These are phyloP conservation scores for Ascaphus truei DNA, from an alignment of 2,113 vertebrate species.

Conservation along the genomic window DNA sequence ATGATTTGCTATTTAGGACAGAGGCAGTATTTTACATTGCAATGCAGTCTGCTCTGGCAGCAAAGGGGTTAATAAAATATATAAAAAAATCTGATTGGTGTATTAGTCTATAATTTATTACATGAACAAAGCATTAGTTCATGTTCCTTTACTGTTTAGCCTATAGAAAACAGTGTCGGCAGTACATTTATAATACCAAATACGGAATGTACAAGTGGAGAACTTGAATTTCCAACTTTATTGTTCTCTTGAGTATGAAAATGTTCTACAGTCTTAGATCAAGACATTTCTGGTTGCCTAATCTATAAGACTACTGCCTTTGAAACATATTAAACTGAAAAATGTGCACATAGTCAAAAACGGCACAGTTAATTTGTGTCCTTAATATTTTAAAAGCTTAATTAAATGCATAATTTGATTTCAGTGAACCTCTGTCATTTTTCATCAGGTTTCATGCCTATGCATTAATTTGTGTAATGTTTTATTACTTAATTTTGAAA, in stretches of 20 bases:
- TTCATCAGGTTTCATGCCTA: conserved; percentile 22
- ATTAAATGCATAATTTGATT: conserved; percentile 31
- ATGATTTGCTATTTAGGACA: no score
- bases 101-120: no score
- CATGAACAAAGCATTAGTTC: neutral
- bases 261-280: conserved; percentile 21
- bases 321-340: conserved; percentile 27
- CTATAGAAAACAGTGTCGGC: neutral
- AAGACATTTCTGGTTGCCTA: conserved; percentile 29
- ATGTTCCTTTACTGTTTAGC: neutral
- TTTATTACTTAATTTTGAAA: conserved; percentile 9
- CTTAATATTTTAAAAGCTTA: conserved; percentile 28
- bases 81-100: no score
- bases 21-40: no score
- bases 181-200: conserved; percentile 13
- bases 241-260: conserved; percentile 29
- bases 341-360: conserved; percentile 19
- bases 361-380: conserved; percentile 29
- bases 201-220: conserved; percentile 8
- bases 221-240: conserved; percentile 23
- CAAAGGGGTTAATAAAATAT: no score
- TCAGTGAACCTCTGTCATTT: conserved; percentile 12
- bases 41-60: no score
- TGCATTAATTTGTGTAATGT: conserved; percentile 4
- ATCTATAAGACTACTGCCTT: neutral